Evolutionary conservation across 1,140 invertebrate species (phyloP), one percentile per base, ranked within the genome.

Genomic region (Microplitis demolitor): DNA sequence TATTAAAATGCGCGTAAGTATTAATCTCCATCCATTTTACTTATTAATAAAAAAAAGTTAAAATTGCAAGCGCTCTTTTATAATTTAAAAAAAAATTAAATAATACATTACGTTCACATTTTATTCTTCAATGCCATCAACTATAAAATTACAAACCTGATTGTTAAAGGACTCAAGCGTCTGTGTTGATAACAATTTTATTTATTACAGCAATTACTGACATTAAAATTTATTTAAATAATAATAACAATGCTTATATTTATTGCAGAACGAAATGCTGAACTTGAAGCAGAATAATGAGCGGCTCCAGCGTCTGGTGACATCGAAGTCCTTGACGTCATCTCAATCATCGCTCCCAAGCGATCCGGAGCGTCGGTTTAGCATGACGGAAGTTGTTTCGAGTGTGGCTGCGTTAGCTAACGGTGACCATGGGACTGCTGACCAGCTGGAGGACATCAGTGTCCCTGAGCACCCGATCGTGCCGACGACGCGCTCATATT

Each of bases 211-310:
- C 11, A 6, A 45, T 45, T 45, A 66, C 34, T 11, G 11, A 4
- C n/a, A 14, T 8, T 16, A 45, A 45, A 45, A 45, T 9, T 45
- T 3, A 6, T 39, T 45, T 11, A 3, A 45, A 45, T 11, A 45
- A 45, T 9, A 45, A 3, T 45, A 45, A 45, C 39, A 6, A 9
- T 13, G 24, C 4, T 64, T 39, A 14, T 13, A 24, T 13, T 6
- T 13, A 51, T 88, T 90, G 45, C 85, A 97, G 95, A 95, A 94
- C 83, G 97, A 99, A 88, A 98, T 99, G 96, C 88, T 96, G 77
- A 96, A 94, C 78, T 87, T 99, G 77, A 98, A 98, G 83, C 96
- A 98, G 80, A 98, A 99, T 83, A 99, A 99, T 84, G 96, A 98
- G 79, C 90, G 97, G 45, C 89, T 99, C 0, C 96, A 98, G 79